Evolutionary conservation across 2,797 vertebrate genomes (phyloP).

Genomic region (Cossypha niveicapilla): DNA sequence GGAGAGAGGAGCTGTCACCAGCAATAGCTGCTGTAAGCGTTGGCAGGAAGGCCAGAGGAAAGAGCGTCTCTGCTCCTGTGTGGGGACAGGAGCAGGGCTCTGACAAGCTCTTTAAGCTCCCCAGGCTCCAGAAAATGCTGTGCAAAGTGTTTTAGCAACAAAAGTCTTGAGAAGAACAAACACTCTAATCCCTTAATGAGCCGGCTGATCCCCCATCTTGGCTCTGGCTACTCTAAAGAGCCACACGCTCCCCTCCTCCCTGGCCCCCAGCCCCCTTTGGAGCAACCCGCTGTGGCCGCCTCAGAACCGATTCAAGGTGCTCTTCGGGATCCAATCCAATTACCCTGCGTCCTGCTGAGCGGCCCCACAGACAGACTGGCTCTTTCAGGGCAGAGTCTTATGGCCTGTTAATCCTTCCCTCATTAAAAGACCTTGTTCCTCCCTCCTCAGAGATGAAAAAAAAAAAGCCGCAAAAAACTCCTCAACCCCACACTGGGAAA

Average conservation of each 20-base stretch:
- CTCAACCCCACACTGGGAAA: constrained; percentile 42
- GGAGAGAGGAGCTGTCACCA: not conserved
- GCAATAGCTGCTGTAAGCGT: not conserved
- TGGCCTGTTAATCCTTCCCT: constrained; percentile 79
- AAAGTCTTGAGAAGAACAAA: constrained; percentile 90
- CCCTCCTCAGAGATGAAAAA: constrained; percentile 63
- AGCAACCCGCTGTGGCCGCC: constrained; percentile 72
- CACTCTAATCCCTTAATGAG: constrained; percentile 95
- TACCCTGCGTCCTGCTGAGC: constrained; percentile 89
- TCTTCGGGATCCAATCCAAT: constrained; percentile 94
- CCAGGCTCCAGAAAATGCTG: constrained; percentile 89
- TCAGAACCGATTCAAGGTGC: constrained; percentile 87
- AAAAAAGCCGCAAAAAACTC: not conserved
- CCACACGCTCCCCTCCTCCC: constrained; percentile 71
- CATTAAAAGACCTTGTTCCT: constrained; percentile 88
- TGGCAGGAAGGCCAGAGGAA: not conserved
- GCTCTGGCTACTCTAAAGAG: constrained; percentile 84
- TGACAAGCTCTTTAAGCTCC: constrained; percentile 83
- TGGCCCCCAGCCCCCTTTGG: constrained; percentile 71
- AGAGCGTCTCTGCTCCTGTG: not conserved
- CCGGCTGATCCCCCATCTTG: constrained; percentile 89
- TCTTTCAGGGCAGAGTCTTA: constrained; percentile 83
- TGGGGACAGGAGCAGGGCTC: constrained; percentile 74
- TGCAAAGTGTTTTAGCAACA: constrained; percentile 89
- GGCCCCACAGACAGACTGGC: constrained; percentile 87